Base-by-base conservation (phyloP, 2,113 vertebrate genomes). In the Bubo scandiacus region DNA sequence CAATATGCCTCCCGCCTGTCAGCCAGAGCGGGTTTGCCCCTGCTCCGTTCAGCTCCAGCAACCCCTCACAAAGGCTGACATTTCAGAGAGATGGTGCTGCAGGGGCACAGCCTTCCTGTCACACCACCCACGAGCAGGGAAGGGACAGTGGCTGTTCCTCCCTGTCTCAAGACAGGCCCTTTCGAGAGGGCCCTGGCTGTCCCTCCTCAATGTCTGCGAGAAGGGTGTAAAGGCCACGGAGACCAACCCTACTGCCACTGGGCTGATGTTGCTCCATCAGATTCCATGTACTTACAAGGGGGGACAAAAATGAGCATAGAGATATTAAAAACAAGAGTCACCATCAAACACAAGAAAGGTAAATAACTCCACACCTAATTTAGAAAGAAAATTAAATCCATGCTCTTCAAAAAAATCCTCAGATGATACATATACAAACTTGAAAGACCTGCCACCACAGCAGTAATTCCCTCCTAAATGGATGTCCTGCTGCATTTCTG, bases 11-110 rank as follows among this genome's bases (percentile, higher is more conserved):
- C 40, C 43, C 2, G 5, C 18, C 4, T 4, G 0, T 57, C 29
- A 29, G 27, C 55, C 52, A 58, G 10, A 61, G 59, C 0, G 0
- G 3, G 17, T 9, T 80, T 1, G 0, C 40, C 34, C 47, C 0
- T 1, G 42, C 26, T 11, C 12, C 0, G 2, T 63, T 89, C 47
- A 55, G 47, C 18, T 81, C 29, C 77, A 79, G 66, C 3, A 8
- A 54, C 21, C 34, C 27, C 40, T 63, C 38, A 63, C 74, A 87
- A 62, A 86, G 30, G 34, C 11, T 6, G 1, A 4, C 0, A 1
- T 40, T 65, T 18, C 25, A 34, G 8, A 54, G 26, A 21, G 26
- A 21, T 0, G 0, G 25, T 5, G 5, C 40, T 5, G 0, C 11
- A 32, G 23, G 14, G 15, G 23, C 16, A 27, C 1, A 1, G 27